Conservation (phyloP, 1,140 invertebrate species). For the Diuraphis noxia region DNA sequence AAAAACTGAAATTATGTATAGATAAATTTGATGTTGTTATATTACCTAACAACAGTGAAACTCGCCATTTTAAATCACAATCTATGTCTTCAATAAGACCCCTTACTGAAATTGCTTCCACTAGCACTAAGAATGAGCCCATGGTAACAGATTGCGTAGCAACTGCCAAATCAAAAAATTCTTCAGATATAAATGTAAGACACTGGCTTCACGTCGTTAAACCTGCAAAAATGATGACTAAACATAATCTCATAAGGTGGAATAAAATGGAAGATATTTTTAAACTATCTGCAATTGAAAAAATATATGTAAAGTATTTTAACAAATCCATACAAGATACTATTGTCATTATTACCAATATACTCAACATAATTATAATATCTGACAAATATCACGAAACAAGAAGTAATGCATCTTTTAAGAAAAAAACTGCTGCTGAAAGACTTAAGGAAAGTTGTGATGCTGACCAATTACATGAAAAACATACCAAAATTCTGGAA, state of each 20-base stretch:
- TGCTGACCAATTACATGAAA: too few relatives aligned
- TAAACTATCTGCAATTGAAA: too few relatives aligned
- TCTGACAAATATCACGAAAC: slow-evolving; percentile 25
- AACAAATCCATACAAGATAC: slow-evolving; percentile 11
- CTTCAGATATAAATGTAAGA: not conserved
- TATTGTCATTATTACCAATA: slow-evolving; percentile 33
- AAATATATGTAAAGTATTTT: slow-evolving; percentile 20
- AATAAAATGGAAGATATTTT: too few relatives aligned
- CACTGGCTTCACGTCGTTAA: not conserved
- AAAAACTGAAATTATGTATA: not conserved
- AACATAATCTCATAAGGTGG: not conserved
- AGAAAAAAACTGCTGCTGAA: slow-evolving; percentile 37
- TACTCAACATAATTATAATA: slow-evolving; percentile 27
- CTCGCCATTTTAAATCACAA: slow-evolving; percentile 25
- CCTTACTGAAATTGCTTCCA: not conserved
- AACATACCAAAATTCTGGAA: too few relatives aligned
- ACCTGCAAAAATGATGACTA: not conserved
- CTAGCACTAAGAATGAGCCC: not conserved
- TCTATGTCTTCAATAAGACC: not conserved
- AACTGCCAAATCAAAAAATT: not conserved
- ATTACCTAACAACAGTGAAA: too few relatives aligned
- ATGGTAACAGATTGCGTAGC: not conserved
- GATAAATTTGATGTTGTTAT: not conserved
- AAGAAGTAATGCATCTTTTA: slow-evolving; percentile 26
- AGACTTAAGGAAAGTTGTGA: slow-evolving; percentile 37